A percentile compares a stretch with the other conserved stretches of the same genome.
Evolutionary conservation across 30 jellyfish, hydroid and myxozoan genomes (phyloP).

Genomic region (Nemopilema nomurai): DNA sequence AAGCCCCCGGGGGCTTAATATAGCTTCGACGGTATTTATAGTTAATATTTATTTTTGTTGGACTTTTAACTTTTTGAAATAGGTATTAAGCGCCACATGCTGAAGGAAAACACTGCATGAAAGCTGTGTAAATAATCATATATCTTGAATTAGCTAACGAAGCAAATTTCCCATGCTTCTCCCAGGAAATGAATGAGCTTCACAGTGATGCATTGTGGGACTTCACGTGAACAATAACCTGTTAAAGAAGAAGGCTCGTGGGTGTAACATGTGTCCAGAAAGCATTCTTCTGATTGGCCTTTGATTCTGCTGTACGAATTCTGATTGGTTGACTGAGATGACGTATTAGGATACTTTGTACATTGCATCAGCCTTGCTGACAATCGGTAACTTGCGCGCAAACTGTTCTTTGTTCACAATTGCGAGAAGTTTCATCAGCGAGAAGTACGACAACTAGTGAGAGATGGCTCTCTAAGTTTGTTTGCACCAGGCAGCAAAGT

Average conservation of each 20-base stretch:
- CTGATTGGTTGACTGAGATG: constrained; percentile 2
- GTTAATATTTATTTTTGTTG: too few relatives aligned
- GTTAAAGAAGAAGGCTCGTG: not conserved
- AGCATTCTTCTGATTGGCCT: not conserved
- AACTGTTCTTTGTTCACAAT: not conserved
- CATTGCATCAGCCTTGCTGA: constrained; percentile 57
- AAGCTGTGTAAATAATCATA: too few relatives aligned
- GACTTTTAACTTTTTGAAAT: too few relatives aligned
- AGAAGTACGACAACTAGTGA: not conserved
- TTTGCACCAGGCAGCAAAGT: constrained; percentile 58
- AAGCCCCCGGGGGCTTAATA: too few relatives aligned
- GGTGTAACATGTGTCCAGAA: constrained; percentile 10
- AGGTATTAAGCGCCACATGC: too few relatives aligned
- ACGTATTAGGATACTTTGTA: constrained; percentile 1
- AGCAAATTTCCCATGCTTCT: not conserved
- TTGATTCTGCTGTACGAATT: not conserved
- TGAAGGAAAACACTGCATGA: too few relatives aligned
- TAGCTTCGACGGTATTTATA: too few relatives aligned
- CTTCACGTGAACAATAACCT: constrained; percentile 1
- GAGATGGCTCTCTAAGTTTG: constrained; percentile 56
- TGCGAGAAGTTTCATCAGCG: constrained; percentile 54
- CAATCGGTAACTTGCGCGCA: not conserved
- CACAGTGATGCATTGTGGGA: not conserved
- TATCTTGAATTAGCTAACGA: too few relatives aligned
- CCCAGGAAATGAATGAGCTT: not conserved